Evolutionary conservation across 2,113 vertebrate genomes (phyloP), one percentile per base, ranked within the genome.

Genomic region (Oryzias javanicus): DNA sequence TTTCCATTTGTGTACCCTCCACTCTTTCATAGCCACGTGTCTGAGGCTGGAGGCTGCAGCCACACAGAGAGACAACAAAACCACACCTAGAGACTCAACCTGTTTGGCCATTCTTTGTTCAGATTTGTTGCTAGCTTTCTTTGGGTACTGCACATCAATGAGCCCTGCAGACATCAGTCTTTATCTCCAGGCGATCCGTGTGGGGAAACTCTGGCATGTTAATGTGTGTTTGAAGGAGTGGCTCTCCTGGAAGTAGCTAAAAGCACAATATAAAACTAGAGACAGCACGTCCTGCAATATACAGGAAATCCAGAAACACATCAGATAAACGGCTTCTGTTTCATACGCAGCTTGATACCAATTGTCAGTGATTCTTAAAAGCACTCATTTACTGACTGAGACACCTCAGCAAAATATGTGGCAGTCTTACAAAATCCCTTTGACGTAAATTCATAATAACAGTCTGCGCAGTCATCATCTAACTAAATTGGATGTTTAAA

Each of bases 131-230:
- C 20, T 53, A 53, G 54, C 42, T 51, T 69, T 64, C 46, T 55
- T 69, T n/a, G 15, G 42, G 24, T 59, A 55, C 51, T 59, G 22
- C 14, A 45, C 24, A 61, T 24, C 45, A 62, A 62, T 22, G 6
- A 60, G 58, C 18, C 51, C 20, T 22, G 46, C 16, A 41, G 67
- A 60, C 55, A 22, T 8, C n/a, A 15, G 3, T 18, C 48, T 66
- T 63, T 49, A 60, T 67, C 63, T 60, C 25, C 53, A 63, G 56
- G 16, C 50, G 42, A 57, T 27, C 25, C 49, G 14, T 54, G 13
- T 60, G 10, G 40, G 41, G 53, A 65, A 65, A 74, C 60, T 18
- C 35, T 56, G 24, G 19, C 35, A 13, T 68, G 44, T 49, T 65
- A 4, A 50, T 19, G 35, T 44, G n/a, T 44, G 3, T 3, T 14